Conservation (phyloP, 2,797 vertebrate genomes). For the Eulemur mongoz region DNA sequence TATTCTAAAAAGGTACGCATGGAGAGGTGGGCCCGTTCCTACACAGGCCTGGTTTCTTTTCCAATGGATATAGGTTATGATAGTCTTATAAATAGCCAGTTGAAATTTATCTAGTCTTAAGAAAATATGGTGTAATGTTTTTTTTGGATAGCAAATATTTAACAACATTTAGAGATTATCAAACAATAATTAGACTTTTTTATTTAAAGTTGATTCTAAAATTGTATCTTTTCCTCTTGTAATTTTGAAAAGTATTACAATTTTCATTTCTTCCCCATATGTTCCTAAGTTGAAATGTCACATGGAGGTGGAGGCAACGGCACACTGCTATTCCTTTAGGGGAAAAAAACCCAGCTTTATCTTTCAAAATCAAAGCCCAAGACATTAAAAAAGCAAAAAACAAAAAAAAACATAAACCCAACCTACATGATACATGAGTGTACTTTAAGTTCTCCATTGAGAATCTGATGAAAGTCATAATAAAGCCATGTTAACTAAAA, state of each 20-base stretch:
- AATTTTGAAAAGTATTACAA: slow-evolving; percentile 36
- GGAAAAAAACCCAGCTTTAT: slow-evolving; percentile 3
- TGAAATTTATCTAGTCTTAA: slow-evolving; percentile 24
- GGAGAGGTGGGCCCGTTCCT: background rate
- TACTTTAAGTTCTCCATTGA: background rate
- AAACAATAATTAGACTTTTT: slow-evolving; percentile 20
- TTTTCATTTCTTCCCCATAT: slow-evolving; percentile 63
- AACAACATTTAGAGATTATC: slow-evolving; percentile 20
- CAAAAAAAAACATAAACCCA: background rate
- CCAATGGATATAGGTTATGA: background rate
- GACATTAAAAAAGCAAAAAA: background rate
- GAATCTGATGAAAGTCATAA: background rate
- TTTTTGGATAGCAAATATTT: slow-evolving; percentile 35
- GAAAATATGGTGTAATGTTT: background rate
- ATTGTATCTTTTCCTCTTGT: background rate
- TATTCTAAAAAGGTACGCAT: background rate
- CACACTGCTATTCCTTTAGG: slow-evolving; percentile 49
- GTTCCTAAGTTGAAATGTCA: slow-evolving; percentile 66
- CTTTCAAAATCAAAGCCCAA: slow-evolving; percentile 42
- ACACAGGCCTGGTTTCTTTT: background rate
- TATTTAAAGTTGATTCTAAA: slow-evolving; percentile 55
- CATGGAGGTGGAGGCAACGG: slow-evolving; percentile 11
- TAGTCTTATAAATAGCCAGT: background rate
- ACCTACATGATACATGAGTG: background rate
- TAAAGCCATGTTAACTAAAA: slow-evolving; percentile 52